Evolutionary conservation across 2,888 invertebrate species (phyloP).

Genomic region (Busseola fusca): DNA sequence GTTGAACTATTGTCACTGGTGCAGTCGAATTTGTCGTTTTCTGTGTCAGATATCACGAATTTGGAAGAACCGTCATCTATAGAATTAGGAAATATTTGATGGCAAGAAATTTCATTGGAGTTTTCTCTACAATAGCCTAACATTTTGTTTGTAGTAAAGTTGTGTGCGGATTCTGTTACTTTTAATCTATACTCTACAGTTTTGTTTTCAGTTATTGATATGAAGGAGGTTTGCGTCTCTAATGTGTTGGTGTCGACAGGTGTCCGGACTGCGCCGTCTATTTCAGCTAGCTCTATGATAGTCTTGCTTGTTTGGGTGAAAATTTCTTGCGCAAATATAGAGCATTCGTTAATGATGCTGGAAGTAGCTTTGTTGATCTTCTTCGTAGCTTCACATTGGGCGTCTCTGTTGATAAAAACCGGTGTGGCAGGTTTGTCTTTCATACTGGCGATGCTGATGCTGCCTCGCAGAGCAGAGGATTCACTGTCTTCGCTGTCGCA

Average conservation of each 20-base stretch:
- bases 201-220: conserved; percentile 79
- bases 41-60: conserved; percentile 67
- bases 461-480: conserved; percentile 64
- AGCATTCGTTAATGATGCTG: conserved; percentile 65
- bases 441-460: conserved; percentile 66
- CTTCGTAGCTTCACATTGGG: conserved; percentile 52
- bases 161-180: conserved; percentile 53
- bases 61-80: conserved; percentile 75
- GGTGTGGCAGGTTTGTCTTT: conserved; percentile 44
- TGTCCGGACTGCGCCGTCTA: conserved; percentile 64
- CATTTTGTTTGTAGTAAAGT: conserved; percentile 15
- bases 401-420: conserved; percentile 54
- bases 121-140: conserved; percentile 10
- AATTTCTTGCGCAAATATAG: conserved; percentile 76
- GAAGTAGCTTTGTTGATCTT: conserved; percentile 60
- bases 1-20: conserved; percentile 63
- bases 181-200: conserved; percentile 76
- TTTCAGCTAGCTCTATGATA: conserved; percentile 84
- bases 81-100: conserved; percentile 52
- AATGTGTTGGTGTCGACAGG: conserved; percentile 67
- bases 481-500: conserved; percentile 79
- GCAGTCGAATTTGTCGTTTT: conserved; percentile 63
- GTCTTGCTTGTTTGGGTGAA: conserved; percentile 90
- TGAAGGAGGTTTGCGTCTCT: conserved; percentile 82
- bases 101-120: conserved; percentile 17